Evolutionary conservation across 2,888 invertebrate genomes (phyloP), one percentile per base, ranked within the genome.

Genomic region (Lydus trimaculatus): DNA sequence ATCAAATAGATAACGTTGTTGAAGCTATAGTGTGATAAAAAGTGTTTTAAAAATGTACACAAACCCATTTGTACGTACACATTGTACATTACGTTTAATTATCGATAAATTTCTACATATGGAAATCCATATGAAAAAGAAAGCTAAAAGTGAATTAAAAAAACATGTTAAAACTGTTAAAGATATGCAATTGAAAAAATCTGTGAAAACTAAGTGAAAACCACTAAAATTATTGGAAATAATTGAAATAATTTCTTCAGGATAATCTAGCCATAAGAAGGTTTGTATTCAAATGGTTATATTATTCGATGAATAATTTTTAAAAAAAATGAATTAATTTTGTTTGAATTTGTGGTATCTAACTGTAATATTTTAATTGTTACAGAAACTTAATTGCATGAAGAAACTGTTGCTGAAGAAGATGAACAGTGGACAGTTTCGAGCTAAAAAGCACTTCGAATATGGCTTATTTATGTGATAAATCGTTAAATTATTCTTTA

Each of bases 11-110:
- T 0, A 48, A 9, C 20, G 20, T 48, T 48, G 5, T 48, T 17
- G 43, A 43, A 48, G 9, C 8, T 17, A 36, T 13, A n/a, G n/a
- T 43, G 11, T 36, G 13, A 36, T 6, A 13, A 36, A 6, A 1
- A 17, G 17, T 17, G 17, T 43, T 17, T 43, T n/a, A 64, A 87
- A 84, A 78, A 91, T 91, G 91, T 91, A 89, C 79, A 90, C 91
- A 67, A 91, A 91, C 82, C 91, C 91, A 64, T 91, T 91, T 81
- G 91, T 91, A 75, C 89, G 91, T 77, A 91, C 91, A 74, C 91
- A 91, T 82, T 91, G 90, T 39, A 89, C 89, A 67, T 86, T 91
- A 80, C 88, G 91, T 76, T 91, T 91, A 81, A 88, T 89, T 77
- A 85, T 91, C 77, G 91, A 91, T 81, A 89, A 88, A 71, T 85